phyloP scores from a whole-genome alignment of 2,113 vertebrate species.

The Diadophis punctatus region DNA sequence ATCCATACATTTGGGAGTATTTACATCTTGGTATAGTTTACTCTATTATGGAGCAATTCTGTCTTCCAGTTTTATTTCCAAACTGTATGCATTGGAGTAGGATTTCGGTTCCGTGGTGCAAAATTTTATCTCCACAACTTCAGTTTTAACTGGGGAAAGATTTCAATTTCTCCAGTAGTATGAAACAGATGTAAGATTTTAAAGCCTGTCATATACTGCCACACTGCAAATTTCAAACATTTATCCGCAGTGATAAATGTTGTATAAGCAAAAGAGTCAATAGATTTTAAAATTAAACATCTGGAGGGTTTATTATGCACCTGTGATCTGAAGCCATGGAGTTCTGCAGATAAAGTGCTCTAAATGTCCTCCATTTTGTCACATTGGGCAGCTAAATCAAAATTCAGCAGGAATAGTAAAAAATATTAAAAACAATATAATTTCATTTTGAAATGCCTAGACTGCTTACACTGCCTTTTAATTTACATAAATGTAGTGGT shows the following conservation, averaged over 20 bases:
- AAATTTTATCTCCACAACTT: neutral
- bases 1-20: neutral
- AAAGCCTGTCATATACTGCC: neutral
- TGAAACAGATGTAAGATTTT: neutral
- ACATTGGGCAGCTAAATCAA: neutral
- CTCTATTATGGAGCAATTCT: conserved; percentile 6
- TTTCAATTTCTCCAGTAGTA: neutral
- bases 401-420: neutral
- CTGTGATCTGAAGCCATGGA: neutral
- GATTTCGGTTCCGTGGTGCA: neutral
- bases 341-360: neutral
- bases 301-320: neutral
- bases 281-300: neutral
- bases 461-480: conserved; percentile 8
- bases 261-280: neutral
- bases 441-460: neutral
- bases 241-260: neutral
- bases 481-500: conserved; percentile 1
- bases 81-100: neutral
- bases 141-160: neutral
- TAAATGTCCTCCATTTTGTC: neutral
- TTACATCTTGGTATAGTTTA: conserved; percentile 20
- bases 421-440: neutral
- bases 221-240: neutral
- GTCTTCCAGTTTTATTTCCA: neutral